Evolutionary conservation across 2,113 vertebrate genomes (phyloP).

Genomic region (Carassius gibelio): DNA sequence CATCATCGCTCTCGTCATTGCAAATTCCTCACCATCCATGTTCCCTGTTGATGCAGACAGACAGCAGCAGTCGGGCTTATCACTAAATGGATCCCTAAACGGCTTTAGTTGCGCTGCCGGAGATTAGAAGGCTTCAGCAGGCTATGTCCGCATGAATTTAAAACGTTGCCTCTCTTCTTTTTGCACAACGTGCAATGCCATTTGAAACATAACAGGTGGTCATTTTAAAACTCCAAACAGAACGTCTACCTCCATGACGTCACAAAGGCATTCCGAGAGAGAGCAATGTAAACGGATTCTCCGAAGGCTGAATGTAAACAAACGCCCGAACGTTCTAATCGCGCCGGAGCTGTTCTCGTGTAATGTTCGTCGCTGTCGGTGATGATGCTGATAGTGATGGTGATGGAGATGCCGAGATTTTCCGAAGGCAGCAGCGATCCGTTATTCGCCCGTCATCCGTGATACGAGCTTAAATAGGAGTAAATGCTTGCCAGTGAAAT

Average conservation of each 20-base stretch:
- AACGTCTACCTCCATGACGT: conserved; percentile 29
- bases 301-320: conserved; percentile 6
- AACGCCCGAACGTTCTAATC: not conserved
- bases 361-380: not conserved
- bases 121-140: conserved; percentile 62
- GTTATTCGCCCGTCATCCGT: conserved; percentile 52
- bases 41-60: conserved; percentile 61
- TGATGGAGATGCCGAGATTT: not conserved
- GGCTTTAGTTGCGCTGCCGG: conserved; percentile 67
- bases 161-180: conserved; percentile 43
- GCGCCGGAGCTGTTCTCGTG: not conserved
- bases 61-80: conserved; percentile 67
- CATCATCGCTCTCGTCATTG: conserved; percentile 58
- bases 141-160: conserved; percentile 34
- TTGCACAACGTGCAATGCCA: not conserved
- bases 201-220: conserved; percentile 33
- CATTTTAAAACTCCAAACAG: conserved; percentile 28
- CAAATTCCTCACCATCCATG: conserved; percentile 74
- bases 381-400: not conserved
- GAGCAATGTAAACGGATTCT: not conserved
- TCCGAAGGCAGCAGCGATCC: conserved; percentile 58
- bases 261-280: conserved; percentile 23
- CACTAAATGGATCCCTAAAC: conserved; percentile 71
- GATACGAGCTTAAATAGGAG: conserved; percentile 71
- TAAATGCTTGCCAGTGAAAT: conserved; percentile 61